Percentiles rank a stretch among this genome's conserved stretches.
These are phyloP conservation scores for Butorides virescens DNA, from an alignment of 2,113 vertebrate species.

Conservation along the genomic window DNA sequence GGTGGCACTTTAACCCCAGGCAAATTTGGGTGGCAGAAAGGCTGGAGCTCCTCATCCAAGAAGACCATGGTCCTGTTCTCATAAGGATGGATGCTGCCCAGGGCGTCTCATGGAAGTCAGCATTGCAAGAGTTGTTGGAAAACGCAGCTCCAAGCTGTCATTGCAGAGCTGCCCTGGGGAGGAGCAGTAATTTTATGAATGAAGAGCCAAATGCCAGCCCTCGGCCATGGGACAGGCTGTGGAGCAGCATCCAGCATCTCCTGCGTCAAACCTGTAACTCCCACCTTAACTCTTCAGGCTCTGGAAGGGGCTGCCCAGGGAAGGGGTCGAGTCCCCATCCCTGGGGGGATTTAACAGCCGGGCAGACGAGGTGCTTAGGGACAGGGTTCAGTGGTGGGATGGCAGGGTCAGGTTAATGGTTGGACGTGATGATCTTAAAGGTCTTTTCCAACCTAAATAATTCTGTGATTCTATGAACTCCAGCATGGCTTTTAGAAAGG, in stretches of 20 bases:
- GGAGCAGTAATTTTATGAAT: conserved; percentile 6
- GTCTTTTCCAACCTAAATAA: no score
- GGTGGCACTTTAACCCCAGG: background rate
- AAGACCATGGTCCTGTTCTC: fast-evolving
- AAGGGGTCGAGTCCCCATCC: no score
- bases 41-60: background rate
- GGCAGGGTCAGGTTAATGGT: no score
- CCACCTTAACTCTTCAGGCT: background rate
- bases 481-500: background rate
- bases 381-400: no score
- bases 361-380: no score
- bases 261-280: background rate
- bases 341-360: no score
- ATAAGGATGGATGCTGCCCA: background rate
- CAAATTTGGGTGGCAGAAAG: background rate
- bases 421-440: no score
- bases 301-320: no score
- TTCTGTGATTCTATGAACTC: background rate
- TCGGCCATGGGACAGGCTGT: background rate
- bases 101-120: fast-evolving
- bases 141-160: background rate
- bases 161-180: background rate
- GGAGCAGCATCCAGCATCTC: background rate
- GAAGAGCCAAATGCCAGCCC: conserved; percentile 8
- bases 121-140: background rate